Evolutionary conservation across 2,888 invertebrate species (phyloP), one percentile per base, ranked within the genome.

Genomic region (Agriopis marginaria): DNA sequence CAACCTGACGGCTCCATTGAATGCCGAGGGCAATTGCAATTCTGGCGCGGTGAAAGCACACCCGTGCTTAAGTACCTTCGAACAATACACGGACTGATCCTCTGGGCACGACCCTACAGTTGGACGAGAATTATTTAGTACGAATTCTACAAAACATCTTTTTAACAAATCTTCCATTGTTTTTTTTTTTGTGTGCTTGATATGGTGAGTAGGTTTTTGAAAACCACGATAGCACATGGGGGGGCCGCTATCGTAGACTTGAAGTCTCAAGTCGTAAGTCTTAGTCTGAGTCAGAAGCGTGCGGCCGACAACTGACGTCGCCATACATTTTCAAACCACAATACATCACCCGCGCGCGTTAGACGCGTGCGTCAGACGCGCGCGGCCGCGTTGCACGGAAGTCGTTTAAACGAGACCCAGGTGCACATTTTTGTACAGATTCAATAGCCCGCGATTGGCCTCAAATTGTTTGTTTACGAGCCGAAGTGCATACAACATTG

Each of bases 51-150:
- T 66, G 70, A 70, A 70, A 66, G 70, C 63, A 47, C 66, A 54
- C 66, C 62, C 62, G 44, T 55, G 59, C 49, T 58, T 60, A 66
- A 66, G 61, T 64, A 56, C 68, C 49, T 64, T 65, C 50, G 70
- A 49, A 70, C 70, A 70, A 66, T 70, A 58, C 70, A 42, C 59
- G 10, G 58, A 3, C 65, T 66, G 70, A 45, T 59, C 62, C 69
- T 65, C 32, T 17, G 14, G 50, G 51, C 51, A 17, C 69, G 44
- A 61, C 64, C 61, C 61, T 54, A 61, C 60, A 8, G 50, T 55
- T 68, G 60, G 64, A 61, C 39, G 54, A 17, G 70, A 70, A 66
- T 70, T 59, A 66, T 70, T 70, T 70, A 70, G 63, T 59, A 59
- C 63, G 50, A 58, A 45, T 63, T 63, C 61, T 55, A 14, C 39